phyloP scores from a whole-genome alignment of 2,113 vertebrate genomes.

The Dolichotis patagonum region DNA sequence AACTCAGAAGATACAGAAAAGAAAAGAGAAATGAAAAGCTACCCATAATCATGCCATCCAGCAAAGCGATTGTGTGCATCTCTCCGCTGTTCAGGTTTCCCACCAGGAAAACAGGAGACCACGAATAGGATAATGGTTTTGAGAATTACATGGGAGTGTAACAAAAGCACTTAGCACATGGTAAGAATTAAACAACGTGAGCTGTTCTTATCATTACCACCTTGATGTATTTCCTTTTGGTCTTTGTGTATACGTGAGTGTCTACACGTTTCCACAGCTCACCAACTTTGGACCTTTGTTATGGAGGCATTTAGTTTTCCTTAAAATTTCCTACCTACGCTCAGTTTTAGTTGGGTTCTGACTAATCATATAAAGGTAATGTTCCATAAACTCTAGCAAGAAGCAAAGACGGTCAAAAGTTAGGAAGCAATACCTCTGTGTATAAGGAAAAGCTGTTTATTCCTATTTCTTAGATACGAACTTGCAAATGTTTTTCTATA shows the following conservation, averaged over 20 bases:
- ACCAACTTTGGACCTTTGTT: not conserved
- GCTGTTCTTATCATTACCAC: too few relatives aligned
- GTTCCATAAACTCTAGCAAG: too few relatives aligned
- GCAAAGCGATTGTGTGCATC: accelerated
- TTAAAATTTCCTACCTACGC: not conserved
- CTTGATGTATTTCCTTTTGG: not conserved
- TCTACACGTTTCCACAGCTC: not conserved
- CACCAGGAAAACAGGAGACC: not conserved
- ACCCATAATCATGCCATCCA: not conserved
- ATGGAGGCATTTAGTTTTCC: not conserved
- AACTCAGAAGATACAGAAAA: not conserved
- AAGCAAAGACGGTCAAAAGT: not conserved
- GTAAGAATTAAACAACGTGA: accelerated
- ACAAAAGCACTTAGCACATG: accelerated
- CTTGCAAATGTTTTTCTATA: not conserved
- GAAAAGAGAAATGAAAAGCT: not conserved
- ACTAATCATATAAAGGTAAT: not conserved
- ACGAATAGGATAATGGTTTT: accelerated
- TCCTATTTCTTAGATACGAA: not conserved
- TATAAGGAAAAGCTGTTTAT: not conserved
- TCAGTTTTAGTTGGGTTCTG: not conserved
- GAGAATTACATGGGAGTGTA: not conserved
- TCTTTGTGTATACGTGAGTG: not conserved
- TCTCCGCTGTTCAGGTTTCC: not conserved
- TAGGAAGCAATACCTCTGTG: not conserved